Base-by-base conservation (phyloP, 1,140 invertebrate species). In the Neodiprion lecontei region DNA sequence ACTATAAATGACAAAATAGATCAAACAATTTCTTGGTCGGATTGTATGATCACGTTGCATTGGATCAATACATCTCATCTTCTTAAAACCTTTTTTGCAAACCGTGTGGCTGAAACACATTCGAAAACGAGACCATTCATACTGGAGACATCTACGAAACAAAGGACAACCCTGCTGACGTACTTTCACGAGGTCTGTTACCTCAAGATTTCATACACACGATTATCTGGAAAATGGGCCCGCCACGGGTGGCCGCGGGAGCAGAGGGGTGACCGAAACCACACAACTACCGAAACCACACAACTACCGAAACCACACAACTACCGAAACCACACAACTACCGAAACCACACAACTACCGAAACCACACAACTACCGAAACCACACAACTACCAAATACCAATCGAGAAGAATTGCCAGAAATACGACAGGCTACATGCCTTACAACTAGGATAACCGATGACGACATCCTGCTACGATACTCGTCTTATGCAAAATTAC, bases 51-150 rank as follows among this genome's bases (percentile, higher is more conserved):
- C 50, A 47, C 14, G n/a, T 67, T 68, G 12, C 69, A 77, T 78
- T 70, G 72, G 75, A 65, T 11, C 11, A 67, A 76, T 23, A 40
- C 28, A 40, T 40, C 28, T 17, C 67, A 74, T 14, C 61, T 69
- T 0, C 78, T 85, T 68, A 85, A 88, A 72, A 80, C 80, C 0
- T 89, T 84, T 77, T 84, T 89, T 0, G 82, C 82, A 0, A 88
- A 88, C 74, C 72, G 86, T 40, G 80, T 88, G 0, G 66, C 80
- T 21, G 74, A 83, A 74, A 89, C 89, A 61, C 81, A 84, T 61
- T 48, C 76, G 17, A 12, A 73, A 1, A 78, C 81, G 4, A 49
- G 74, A 47, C 23, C 40, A 8, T 11, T 11, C 40, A 12, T 10
- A 78, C 9, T 87, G 84, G 85, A 69, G 70, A 1, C 80, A 88